These are phyloP conservation scores for Drosophila teissieri DNA, from an alignment of 1,140 invertebrate genomes.

Conservation along the genomic window DNA sequence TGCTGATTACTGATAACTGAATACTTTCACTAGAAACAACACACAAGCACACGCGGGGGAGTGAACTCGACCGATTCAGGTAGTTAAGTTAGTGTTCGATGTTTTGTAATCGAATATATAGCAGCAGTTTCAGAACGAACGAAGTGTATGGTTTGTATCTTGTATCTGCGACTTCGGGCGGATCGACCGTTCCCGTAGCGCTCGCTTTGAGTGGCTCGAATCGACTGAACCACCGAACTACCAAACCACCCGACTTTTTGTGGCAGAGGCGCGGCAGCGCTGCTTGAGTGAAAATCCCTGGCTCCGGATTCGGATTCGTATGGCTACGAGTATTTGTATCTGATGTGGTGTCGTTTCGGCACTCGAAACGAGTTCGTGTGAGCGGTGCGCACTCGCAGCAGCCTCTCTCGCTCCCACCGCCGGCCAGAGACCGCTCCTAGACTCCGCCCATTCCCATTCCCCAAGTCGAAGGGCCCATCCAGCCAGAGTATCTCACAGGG, in stretches of 20 bases:
- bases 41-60: constrained; percentile 4
- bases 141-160: not conserved
- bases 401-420: constrained; percentile 19
- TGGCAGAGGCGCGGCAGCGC: constrained; percentile 15
- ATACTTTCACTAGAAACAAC: constrained; percentile 39
- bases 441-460: constrained; percentile 36
- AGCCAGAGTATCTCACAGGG: constrained; percentile 2
- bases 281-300: constrained; percentile 67
- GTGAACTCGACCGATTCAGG: constrained; percentile 9
- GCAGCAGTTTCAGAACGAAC: constrained; percentile 5
- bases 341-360: not conserved
- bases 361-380: constrained; percentile 56
- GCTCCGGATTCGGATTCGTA: constrained; percentile 27
- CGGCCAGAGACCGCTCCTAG: constrained; percentile 6
- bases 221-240: constrained; percentile 41
- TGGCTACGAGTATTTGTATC: not conserved
- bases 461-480: not conserved
- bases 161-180: constrained; percentile 7
- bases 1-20: too few relatives aligned
- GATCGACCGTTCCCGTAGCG: constrained; percentile 35
- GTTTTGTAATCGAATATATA: constrained; percentile 55
- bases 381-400: not conserved
- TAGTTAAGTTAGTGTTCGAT: constrained; percentile 1
- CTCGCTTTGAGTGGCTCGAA: constrained; percentile 60
- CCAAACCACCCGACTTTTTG: constrained; percentile 7